A percentile compares a stretch with the other conserved stretches of the same genome.
These are phyloP conservation scores for Scophthalmus maximus DNA, from an alignment of 2,113 vertebrate species.

Conservation along the genomic window DNA sequence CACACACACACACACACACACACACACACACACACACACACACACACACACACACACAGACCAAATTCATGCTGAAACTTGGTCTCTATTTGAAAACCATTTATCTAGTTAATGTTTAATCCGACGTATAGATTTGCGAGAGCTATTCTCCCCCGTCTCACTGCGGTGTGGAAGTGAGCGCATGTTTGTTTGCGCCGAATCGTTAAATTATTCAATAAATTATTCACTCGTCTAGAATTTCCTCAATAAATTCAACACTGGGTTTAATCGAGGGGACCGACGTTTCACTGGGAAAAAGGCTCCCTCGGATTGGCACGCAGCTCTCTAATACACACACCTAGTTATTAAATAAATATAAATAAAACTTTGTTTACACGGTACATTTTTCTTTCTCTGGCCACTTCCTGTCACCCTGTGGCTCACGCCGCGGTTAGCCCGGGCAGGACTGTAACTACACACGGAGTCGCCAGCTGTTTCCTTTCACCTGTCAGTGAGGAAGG, in stretches of 20 bases:
- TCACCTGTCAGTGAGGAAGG: slow-evolving; percentile 34
- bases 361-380: neutral
- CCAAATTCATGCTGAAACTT: slow-evolving; percentile 22
- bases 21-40: neutral
- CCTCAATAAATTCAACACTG: slow-evolving; percentile 44
- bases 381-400: neutral
- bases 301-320: neutral
- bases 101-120: slow-evolving; percentile 22
- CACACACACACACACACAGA: neutral
- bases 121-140: slow-evolving; percentile 27
- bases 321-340: neutral
- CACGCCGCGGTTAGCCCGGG: neutral
- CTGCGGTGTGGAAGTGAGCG: slow-evolving; percentile 14
- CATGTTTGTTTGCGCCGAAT: neutral
- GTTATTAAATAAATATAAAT: too few relatives aligned
- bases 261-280: slow-evolving; percentile 23
- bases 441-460: neutral
- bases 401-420: neutral
- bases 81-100: slow-evolving; percentile 18
- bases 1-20: neutral
- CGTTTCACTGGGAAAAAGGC: slow-evolving; percentile 22
- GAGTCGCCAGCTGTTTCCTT: slow-evolving; percentile 28
- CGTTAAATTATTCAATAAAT: slow-evolving; percentile 57
- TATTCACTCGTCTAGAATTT: slow-evolving; percentile 51
- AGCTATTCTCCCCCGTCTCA: neutral